Evolutionary conservation across 2,113 vertebrate species (phyloP), one percentile per base, ranked within the genome.

Genomic region (Micronycteris hirsuta): DNA sequence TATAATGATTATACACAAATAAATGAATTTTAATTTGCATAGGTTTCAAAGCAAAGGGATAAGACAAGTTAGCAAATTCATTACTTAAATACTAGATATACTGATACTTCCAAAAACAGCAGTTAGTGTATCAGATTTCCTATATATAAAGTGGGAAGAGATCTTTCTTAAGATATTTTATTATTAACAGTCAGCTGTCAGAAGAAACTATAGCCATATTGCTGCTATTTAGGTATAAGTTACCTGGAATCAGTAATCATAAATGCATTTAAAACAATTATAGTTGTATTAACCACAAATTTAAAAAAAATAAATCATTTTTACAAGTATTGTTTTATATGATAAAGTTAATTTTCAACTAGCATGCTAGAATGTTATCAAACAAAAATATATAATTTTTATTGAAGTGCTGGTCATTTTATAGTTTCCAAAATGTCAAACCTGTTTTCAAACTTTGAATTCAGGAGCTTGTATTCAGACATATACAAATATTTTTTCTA

Each of bases 401-500:
- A 78, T 47, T 70, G 74, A 71, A 28, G 2, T 86, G 19, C 24
- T 95, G 70, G 81, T 68, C 73, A 89, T 81, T 84, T 87, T 90
- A 43, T 63, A 81, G n/a, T 90, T 90, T 24, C 38, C 49, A 83
- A 91, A 78, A 94, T 89, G 19, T 41, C 82, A 95, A 43, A 20
- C 6, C 33, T 71, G 20, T 81, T 92, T 93, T 67, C 88, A 86
- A 95, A 91, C 41, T 78, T 31, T 78, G 47, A 92, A 90, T 70
- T 91, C 47, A 88, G 47, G 41, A 38, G 43, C 36, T 93, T 85
- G 47, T 52, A 89, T 91, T 95, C 58, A 63, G 77, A 86, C 13
- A 91, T 54, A 93, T 33, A 26, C 38, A 92, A 88, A 94, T 80
- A 63, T 89, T 95, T 95, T 83, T 56, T 56, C 73, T 68, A 86